Evolutionary conservation across 2,888 invertebrate genomes (phyloP).

Genomic region (Latrodectus elegans): DNA sequence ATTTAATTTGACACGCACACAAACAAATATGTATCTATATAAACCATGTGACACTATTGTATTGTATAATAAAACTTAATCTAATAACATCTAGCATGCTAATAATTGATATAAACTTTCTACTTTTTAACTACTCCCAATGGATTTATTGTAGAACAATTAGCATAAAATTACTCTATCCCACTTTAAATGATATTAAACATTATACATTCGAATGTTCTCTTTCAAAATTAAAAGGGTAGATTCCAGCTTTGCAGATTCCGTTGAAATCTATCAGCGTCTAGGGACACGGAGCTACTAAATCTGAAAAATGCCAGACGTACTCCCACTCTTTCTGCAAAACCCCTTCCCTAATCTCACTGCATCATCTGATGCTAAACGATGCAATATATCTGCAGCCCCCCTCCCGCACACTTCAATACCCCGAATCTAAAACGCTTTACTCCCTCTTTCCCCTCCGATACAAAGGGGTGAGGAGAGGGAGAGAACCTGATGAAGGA

Average conservation of each 20-base stretch:
- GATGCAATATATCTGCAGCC: slow-evolving; percentile 45
- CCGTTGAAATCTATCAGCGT: not conserved
- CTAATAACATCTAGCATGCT: no score
- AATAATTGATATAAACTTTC: no score
- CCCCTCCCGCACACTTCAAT: slow-evolving; percentile 2
- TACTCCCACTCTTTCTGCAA: not conserved
- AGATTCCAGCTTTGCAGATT: not conserved
- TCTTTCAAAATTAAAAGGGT: not conserved
- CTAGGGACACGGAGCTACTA: not conserved
- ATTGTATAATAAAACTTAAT: no score
- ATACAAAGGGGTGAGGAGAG: no score
- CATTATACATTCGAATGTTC: not conserved
- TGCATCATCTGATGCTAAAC: slow-evolving; percentile 19
- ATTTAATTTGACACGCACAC: no score
- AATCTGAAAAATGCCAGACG: not conserved
- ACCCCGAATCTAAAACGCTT: slow-evolving; percentile 38
- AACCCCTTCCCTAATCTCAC: slow-evolving; percentile 2
- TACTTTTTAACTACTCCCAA: no score
- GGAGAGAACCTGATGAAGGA: slow-evolving; percentile 39
- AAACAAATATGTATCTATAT: no score
- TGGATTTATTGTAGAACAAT: no score
- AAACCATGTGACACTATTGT: no score
- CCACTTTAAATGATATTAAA: no score
- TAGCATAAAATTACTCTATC: no score
- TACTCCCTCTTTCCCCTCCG: not conserved